A percentile compares a stretch with the other conserved stretches of the same genome.
Evolutionary conservation across 2,888 invertebrate genomes (phyloP).

Genomic region (Euzophera pinguis): DNA sequence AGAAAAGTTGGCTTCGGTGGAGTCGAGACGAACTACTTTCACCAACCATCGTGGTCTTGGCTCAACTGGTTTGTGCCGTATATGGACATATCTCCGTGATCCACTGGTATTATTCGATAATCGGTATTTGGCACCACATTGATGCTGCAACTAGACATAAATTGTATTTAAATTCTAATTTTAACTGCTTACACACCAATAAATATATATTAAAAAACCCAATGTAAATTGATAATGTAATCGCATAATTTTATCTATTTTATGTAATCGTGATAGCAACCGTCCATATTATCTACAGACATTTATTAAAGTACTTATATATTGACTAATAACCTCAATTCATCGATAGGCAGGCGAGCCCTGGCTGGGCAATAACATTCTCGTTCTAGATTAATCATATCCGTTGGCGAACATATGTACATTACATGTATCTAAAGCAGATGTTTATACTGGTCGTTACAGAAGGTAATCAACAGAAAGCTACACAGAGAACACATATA

Average conservation of each 20-base stretch:
- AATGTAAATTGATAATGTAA: too few relatives aligned
- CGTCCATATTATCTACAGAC: neutral
- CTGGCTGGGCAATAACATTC: conserved; percentile 39
- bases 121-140: conserved; percentile 21
- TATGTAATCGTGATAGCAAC: conserved; percentile 9
- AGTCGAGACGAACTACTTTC: conserved; percentile 48
- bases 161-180: too few relatives aligned
- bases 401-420: conserved; percentile 49
- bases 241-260: conserved; percentile 14
- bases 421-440: conserved; percentile 52
- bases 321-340: conserved; percentile 1
- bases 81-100: conserved; percentile 46
- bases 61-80: conserved; percentile 32
- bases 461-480: conserved; percentile 55
- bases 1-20: conserved; percentile 39
- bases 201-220: too few relatives aligned
- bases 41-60: conserved; percentile 65
- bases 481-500: conserved; percentile 57
- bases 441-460: conserved; percentile 58
- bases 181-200: too few relatives aligned
- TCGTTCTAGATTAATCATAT: conserved; percentile 56
- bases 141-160: too few relatives aligned
- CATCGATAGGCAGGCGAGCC: conserved; percentile 23
- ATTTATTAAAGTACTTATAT: neutral
- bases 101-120: conserved; percentile 46